Conservation (phyloP, 2,888 invertebrate species). For the Ferdinandea cuprea region DNA sequence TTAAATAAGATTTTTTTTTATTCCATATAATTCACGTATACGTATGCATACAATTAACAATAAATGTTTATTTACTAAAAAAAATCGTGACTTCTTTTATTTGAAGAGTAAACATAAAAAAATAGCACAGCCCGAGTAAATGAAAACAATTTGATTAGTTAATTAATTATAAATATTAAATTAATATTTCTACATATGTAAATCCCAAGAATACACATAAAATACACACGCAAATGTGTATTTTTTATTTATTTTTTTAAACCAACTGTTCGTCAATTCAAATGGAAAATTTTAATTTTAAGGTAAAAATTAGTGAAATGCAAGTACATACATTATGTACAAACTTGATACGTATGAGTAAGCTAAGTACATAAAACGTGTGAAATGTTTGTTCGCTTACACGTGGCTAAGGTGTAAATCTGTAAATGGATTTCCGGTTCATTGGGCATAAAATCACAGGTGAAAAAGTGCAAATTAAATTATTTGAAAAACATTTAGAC, state of each 20-base stretch:
- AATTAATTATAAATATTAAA: background rate
- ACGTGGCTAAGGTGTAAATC: background rate
- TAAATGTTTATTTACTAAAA: background rate
- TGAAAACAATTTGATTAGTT: slow-evolving; percentile 7
- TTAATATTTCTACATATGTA: background rate
- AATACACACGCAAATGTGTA: background rate
- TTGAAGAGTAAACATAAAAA: background rate
- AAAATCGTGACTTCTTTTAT: background rate
- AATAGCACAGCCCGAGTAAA: background rate
- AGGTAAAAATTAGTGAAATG: background rate
- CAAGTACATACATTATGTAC: background rate
- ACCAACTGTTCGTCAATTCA: background rate
- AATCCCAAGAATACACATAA: background rate
- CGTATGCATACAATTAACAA: background rate
- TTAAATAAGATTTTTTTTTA: background rate
- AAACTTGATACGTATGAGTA: too few relatives aligned
- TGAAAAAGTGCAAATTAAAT: background rate
- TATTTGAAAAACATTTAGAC: background rate
- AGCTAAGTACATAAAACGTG: background rate
- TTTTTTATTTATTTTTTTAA: background rate
- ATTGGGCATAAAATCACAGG: background rate
- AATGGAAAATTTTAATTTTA: slow-evolving; percentile 1
- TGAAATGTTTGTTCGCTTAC: background rate
- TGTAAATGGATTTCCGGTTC: background rate
- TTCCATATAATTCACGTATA: background rate